These are phyloP conservation scores for Diplazon laetatorius DNA, from an alignment of 2,888 invertebrate genomes.

Conservation along the genomic window DNA sequence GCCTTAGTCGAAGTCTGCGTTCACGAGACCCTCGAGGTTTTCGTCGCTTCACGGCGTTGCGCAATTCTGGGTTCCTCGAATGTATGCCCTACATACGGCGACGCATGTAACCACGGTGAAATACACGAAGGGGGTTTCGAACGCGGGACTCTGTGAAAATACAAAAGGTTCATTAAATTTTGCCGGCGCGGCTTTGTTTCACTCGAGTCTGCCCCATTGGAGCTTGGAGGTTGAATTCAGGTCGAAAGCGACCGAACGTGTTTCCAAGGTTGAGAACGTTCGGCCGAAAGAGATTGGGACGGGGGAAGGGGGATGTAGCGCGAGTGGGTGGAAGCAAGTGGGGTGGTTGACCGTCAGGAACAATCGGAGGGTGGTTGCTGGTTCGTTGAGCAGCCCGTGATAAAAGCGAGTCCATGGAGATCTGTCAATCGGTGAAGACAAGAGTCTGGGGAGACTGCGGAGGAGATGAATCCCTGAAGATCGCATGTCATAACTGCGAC, in stretches of 20 bases:
- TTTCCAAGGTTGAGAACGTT: constrained; percentile 20
- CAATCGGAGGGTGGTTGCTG: constrained; percentile 15
- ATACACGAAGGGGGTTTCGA: constrained; percentile 2
- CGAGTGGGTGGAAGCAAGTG: constrained; percentile 7
- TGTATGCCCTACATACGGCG: constrained; percentile 11
- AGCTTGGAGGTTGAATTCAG: constrained; percentile 17
- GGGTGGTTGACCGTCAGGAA: constrained; percentile 27
- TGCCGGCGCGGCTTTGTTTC: constrained; percentile 31
- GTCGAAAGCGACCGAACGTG: constrained; percentile 17
- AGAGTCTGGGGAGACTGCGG: constrained; percentile 9
- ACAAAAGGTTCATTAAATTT: constrained; percentile 57
- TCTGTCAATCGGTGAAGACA: constrained; percentile 4
- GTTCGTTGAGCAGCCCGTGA: neutral
- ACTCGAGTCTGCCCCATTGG: constrained; percentile 12
- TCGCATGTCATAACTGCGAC: constrained; percentile 33
- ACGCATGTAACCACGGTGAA: neutral
- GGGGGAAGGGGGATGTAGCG: neutral
- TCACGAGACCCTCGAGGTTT: constrained; percentile 24
- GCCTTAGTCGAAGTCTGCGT: constrained; percentile 7
- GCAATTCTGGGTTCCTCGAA: neutral
- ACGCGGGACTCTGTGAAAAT: constrained; percentile 1
- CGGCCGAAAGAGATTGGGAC: constrained; percentile 10
- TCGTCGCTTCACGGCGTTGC: constrained; percentile 31
- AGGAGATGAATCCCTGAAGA: constrained; percentile 26
- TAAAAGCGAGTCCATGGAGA: constrained; percentile 1